Percentiles rank a stretch among this genome's conserved stretches.
Conservation (phyloP, 1,140 invertebrate species). For the Penaeus vannamei region DNA sequence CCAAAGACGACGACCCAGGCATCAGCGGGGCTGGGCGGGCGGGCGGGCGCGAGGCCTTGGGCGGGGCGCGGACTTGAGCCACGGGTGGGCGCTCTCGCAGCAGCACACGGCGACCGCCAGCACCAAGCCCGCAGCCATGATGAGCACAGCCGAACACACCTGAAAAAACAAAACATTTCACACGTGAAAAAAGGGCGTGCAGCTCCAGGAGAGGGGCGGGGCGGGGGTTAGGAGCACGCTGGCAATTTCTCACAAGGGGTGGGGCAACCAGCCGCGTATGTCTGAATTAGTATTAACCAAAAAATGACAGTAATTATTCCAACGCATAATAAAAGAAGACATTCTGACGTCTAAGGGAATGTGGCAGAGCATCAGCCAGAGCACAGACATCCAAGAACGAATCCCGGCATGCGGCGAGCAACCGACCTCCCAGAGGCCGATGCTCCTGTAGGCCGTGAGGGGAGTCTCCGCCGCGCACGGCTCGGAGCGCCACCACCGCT, state of each 20-base stretch:
- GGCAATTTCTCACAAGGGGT: too few relatives aligned
- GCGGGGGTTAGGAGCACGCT: too few relatives aligned
- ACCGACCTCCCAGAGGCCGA: conserved; percentile 41
- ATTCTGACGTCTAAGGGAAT: too few relatives aligned
- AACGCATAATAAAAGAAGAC: too few relatives aligned
- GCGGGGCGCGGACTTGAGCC: background rate
- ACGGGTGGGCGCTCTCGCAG: conserved; percentile 7
- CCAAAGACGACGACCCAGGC: too few relatives aligned
- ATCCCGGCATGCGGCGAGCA: background rate
- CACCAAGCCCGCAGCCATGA: conserved; percentile 37
- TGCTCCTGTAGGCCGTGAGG: conserved; percentile 37
- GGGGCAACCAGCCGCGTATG: too few relatives aligned
- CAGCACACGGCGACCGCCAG: conserved; percentile 40
- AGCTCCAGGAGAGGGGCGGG: too few relatives aligned
- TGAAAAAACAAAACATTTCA: background rate
- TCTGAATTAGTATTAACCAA: too few relatives aligned
- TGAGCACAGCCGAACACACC: conserved; percentile 43
- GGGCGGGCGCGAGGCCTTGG: background rate
- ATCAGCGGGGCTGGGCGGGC: background rate
- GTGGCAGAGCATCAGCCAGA: too few relatives aligned
- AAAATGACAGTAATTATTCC: too few relatives aligned
- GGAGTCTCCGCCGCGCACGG: conserved; percentile 20
- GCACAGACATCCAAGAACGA: background rate
- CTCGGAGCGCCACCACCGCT: conserved; percentile 42
- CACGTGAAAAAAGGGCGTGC: background rate